phyloP scores from a whole-genome alignment of 1,140 invertebrate genomes.

The Palaemon carinicauda region DNA sequence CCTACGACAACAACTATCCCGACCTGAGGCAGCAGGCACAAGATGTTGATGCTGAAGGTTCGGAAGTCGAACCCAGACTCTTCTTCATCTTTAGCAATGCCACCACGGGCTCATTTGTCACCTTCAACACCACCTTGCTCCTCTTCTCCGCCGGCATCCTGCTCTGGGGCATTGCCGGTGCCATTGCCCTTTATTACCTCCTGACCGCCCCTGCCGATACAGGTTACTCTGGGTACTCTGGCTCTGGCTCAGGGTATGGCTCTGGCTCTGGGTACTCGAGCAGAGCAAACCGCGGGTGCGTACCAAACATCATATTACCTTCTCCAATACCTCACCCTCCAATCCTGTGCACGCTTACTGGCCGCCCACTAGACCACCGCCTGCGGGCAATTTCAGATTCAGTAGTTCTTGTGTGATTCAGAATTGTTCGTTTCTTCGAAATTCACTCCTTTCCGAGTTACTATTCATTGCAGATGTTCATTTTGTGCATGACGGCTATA shows the following conservation, averaged over 20 bases:
- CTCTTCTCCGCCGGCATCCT: constrained; percentile 59
- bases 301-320: constrained; percentile 20
- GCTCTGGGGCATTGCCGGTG: constrained; percentile 60
- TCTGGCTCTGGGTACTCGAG: constrained; percentile 37
- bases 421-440: too few species aligned
- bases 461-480: too few species aligned
- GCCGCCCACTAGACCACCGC: constrained; percentile 51
- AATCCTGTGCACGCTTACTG: constrained; percentile 43
- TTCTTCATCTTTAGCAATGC: constrained; percentile 58
- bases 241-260: constrained; percentile 44
- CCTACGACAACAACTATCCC: constrained; percentile 44
- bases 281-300: constrained; percentile 47
- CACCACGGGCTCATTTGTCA: constrained; percentile 58
- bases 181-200: constrained; percentile 59
- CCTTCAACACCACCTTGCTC: constrained; percentile 60
- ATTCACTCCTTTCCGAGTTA: too few species aligned
- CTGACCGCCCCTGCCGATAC: constrained; percentile 57
- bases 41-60: constrained; percentile 18
- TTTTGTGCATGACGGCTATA: too few species aligned
- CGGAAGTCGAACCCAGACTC: constrained; percentile 54
- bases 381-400: background rate
- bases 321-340: constrained; percentile 41
- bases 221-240: constrained; percentile 49
- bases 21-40: constrained; percentile 44
- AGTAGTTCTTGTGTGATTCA: too few species aligned